phyloP scores from a whole-genome alignment of 2,113 vertebrate genomes.

The Thunnus thynnus region DNA sequence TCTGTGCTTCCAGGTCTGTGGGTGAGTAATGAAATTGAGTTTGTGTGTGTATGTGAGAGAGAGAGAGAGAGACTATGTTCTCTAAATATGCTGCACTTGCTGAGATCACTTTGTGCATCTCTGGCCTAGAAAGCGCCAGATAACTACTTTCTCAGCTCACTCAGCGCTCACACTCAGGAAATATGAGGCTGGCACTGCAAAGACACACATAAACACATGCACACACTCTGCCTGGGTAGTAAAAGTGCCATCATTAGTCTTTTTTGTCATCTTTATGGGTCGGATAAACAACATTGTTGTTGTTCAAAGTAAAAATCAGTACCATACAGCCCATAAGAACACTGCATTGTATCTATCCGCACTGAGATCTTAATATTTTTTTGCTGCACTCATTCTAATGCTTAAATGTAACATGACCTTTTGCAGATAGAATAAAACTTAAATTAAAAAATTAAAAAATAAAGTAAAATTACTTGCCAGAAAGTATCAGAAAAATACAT shows the following conservation, averaged over 20 bases:
- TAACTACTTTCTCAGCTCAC: constrained; percentile 28
- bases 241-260: constrained; percentile 30
- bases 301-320: constrained; percentile 13
- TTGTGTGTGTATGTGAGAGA: not conserved
- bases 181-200: not conserved
- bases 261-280: constrained; percentile 30
- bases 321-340: constrained; percentile 8
- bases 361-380: not conserved
- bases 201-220: not conserved
- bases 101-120: constrained; percentile 19
- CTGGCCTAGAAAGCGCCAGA: constrained; percentile 28
- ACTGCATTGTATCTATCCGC: constrained; percentile 1
- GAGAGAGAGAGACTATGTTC: not conserved
- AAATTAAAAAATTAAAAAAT: too few species aligned
- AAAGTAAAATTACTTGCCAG: too few species aligned
- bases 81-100: constrained; percentile 4
- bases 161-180: constrained; percentile 1
- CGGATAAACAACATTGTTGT: constrained; percentile 32
- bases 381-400: not conserved
- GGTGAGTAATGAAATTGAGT: too few species aligned
- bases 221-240: constrained; percentile 11
- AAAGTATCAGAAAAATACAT: too few species aligned
- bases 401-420: not conserved
- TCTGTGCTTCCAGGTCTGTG: not conserved
- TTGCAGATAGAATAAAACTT: not conserved